Conservation (phyloP, 2,888 invertebrate species). For the Chesias legatella region DNA sequence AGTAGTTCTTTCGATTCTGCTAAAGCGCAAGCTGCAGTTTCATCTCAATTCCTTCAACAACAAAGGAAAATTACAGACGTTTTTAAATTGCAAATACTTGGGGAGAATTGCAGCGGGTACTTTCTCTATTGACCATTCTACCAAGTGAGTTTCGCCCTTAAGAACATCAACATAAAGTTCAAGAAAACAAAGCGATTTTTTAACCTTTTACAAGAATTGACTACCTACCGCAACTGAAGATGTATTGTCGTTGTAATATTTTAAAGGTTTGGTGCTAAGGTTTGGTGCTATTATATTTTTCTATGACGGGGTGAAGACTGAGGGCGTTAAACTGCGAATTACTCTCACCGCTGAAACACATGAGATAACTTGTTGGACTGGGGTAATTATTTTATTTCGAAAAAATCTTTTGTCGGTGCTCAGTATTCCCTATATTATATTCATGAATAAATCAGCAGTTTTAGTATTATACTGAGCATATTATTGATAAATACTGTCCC, state of each 20-base stretch:
- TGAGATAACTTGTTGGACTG: too few species aligned
- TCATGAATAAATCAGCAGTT: too few species aligned
- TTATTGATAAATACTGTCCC: too few species aligned
- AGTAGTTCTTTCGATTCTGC: slow-evolving; percentile 1
- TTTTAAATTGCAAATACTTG: slow-evolving; percentile 18
- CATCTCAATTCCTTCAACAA: slow-evolving; percentile 19
- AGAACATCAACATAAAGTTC: background rate
- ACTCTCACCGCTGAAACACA: too few species aligned
- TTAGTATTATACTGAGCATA: too few species aligned
- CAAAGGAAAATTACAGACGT: slow-evolving; percentile 23
- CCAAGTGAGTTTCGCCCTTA: slow-evolving; percentile 9
- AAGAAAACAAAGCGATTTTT: background rate
- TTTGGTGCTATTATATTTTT: too few species aligned
- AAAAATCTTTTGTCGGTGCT: too few species aligned
- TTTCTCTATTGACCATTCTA: slow-evolving; percentile 2
- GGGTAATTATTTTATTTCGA: too few species aligned
- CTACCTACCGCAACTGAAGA: background rate
- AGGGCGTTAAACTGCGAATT: too few species aligned
- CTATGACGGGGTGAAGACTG: too few species aligned
- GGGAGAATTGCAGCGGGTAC: slow-evolving; percentile 15
- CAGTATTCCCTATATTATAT: too few species aligned
- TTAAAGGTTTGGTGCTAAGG: slow-evolving; percentile 6
- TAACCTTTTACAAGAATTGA: background rate
- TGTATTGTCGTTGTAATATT: slow-evolving; percentile 1
- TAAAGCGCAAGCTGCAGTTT: slow-evolving; percentile 14